Evolutionary conservation across 23 tunicate species (phyloP).

Genomic region (Trididemnum miniatum): DNA sequence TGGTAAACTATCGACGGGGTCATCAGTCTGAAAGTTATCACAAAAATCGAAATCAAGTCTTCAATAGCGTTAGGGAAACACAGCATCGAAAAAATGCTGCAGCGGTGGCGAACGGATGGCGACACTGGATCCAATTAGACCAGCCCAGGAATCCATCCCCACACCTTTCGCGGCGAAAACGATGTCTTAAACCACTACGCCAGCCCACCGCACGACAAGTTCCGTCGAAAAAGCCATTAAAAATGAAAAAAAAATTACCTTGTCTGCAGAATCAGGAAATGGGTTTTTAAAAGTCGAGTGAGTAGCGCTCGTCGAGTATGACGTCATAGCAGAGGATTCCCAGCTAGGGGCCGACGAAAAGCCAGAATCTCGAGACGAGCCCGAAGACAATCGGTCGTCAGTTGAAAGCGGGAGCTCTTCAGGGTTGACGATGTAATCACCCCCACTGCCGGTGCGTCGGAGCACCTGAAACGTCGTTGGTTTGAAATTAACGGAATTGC

Average conservation of each 20-base stretch:
- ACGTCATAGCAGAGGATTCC: neutral
- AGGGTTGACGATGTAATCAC: neutral
- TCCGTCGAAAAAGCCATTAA: neutral
- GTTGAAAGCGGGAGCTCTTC: neutral
- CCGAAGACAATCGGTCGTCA: conserved; percentile 49
- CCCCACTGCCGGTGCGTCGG: conserved; percentile 10
- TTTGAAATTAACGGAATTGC: too few relatives aligned
- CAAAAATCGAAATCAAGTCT: too few relatives aligned
- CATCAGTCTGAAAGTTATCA: too few relatives aligned
- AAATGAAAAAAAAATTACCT: neutral
- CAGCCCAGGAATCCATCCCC: too few relatives aligned
- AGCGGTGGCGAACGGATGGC: too few relatives aligned
- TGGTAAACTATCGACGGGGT: too few relatives aligned
- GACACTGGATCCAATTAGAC: too few relatives aligned
- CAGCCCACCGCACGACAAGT: neutral
- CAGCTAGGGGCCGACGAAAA: conserved; percentile 33
- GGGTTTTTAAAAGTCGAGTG: neutral
- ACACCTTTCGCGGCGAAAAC: too few relatives aligned
- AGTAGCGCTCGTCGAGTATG: neutral
- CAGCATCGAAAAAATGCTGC: too few relatives aligned
- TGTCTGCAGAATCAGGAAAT: neutral
- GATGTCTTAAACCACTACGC: too few relatives aligned
- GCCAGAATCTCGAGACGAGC: conserved; percentile 65
- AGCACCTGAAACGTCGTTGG: neutral
- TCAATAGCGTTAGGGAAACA: too few relatives aligned